A percentile compares a stretch with the other conserved stretches of the same genome.
These are phyloP conservation scores for Drosophila leonis DNA, from an alignment of 2,888 invertebrate species.

Conservation along the genomic window DNA sequence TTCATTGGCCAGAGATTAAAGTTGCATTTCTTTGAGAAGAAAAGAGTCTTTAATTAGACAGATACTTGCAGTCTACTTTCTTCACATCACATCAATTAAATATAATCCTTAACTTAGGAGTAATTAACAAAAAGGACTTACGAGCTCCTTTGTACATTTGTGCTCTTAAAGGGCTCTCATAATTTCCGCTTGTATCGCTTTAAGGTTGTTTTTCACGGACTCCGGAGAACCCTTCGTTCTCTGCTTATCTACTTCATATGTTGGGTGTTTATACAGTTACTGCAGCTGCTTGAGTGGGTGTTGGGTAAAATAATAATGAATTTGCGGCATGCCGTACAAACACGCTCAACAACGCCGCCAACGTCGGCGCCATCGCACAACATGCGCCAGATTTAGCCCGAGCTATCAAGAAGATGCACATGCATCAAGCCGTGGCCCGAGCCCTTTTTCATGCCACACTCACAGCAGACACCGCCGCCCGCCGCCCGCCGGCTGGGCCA, in stretches of 20 bases:
- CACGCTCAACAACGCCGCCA: conserved; percentile 58
- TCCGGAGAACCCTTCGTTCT: conserved; percentile 16
- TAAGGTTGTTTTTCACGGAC: conserved; percentile 13
- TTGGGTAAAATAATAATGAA: conserved; percentile 75
- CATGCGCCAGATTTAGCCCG: conserved; percentile 72
- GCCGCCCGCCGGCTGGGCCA: conserved; percentile 6
- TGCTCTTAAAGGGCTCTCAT: conserved; percentile 4
- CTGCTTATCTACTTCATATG: conserved; percentile 53
- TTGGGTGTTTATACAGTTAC: conserved; percentile 48
- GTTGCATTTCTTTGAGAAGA: conserved; percentile 1
- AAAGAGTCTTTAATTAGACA: not conserved
- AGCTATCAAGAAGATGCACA: conserved; percentile 74
- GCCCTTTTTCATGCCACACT: conserved; percentile 16
- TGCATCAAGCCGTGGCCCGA: conserved; percentile 56
- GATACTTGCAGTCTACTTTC: not conserved
- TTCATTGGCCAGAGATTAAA: conserved; percentile 29
- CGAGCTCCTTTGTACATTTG: not conserved
- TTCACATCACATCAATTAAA: not conserved
- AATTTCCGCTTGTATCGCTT: not conserved
- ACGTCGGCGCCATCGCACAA: conserved; percentile 61
- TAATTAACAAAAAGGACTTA: not conserved
- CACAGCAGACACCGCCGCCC: conserved; percentile 15
- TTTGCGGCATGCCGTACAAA: conserved; percentile 79
- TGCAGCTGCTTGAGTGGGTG: conserved; percentile 39
- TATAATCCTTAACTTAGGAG: not conserved